phyloP scores from a whole-genome alignment of 2,113 vertebrate species.

The Brachyistius frenatus region DNA sequence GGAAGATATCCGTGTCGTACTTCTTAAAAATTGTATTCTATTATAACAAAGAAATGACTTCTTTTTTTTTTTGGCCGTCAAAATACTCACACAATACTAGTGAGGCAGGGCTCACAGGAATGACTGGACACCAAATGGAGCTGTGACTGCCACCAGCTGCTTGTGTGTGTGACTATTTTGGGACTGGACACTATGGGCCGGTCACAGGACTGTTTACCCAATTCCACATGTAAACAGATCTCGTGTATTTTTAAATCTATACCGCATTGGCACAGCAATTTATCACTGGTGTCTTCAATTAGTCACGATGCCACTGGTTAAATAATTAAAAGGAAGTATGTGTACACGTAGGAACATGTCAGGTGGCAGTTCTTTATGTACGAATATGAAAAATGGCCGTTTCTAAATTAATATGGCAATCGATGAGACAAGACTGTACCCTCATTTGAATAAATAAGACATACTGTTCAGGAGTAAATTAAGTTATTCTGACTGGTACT shows the following conservation, averaged over 20 bases:
- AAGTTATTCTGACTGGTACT: background rate
- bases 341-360: background rate
- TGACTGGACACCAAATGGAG: constrained; percentile 72
- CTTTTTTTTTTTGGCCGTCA: background rate
- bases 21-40: too few species aligned
- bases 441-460: background rate
- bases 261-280: background rate
- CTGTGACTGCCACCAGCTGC: constrained; percentile 70
- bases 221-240: constrained; percentile 26
- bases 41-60: too few species aligned
- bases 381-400: background rate
- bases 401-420: background rate
- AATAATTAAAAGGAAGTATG: background rate
- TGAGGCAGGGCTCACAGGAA: constrained; percentile 35
- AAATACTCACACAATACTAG: background rate
- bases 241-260: background rate
- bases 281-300: background rate
- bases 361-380: background rate
- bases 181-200: constrained; percentile 52
- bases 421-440: background rate
- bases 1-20: too few species aligned
- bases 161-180: constrained; percentile 77
- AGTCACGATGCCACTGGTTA: background rate
- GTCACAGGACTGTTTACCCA: constrained; percentile 67
- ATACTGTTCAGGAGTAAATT: background rate